These are phyloP conservation scores for Xestia c-nigrum DNA, from an alignment of 2,888 invertebrate species.

Conservation along the genomic window DNA sequence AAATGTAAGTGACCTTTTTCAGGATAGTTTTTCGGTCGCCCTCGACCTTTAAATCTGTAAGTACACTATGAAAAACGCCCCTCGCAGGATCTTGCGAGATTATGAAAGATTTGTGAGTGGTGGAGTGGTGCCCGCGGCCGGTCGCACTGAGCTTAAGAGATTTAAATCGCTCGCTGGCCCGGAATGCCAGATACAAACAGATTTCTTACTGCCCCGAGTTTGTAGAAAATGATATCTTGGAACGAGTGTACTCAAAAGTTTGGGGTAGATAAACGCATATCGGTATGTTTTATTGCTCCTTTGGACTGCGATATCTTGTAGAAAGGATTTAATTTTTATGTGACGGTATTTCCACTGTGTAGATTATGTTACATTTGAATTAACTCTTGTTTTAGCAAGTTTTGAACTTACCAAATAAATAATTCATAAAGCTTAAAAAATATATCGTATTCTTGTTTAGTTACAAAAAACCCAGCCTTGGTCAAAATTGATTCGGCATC, in stretches of 20 bases:
- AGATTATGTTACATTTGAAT: not conserved
- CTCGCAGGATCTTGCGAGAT: slow-evolving; percentile 86
- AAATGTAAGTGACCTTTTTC: slow-evolving; percentile 69
- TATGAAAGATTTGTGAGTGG: slow-evolving; percentile 91
- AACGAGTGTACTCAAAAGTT: slow-evolving; percentile 69
- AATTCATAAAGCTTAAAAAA: not conserved
- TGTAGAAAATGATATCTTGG: slow-evolving; percentile 77
- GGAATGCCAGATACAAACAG: slow-evolving; percentile 90
- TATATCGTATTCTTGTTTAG: not conserved
- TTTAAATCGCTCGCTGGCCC: slow-evolving; percentile 89
- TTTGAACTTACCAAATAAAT: not conserved
- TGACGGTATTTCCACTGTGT: not conserved
- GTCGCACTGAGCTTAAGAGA: slow-evolving; percentile 89
- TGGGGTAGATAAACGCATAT: slow-evolving; percentile 70
- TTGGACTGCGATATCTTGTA: slow-evolving; percentile 50
- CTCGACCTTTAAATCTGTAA: slow-evolving; percentile 73
- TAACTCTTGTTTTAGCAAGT: not conserved
- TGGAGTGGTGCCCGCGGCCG: slow-evolving; percentile 85
- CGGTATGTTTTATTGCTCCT: slow-evolving; percentile 68
- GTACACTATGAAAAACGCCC: slow-evolving; percentile 87
- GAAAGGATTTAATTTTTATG: slow-evolving; percentile 38
- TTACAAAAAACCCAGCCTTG: not conserved
- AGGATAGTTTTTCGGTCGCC: slow-evolving; percentile 71
- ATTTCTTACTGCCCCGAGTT: slow-evolving; percentile 84
- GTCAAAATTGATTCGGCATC: not conserved